Conservation (phyloP, 1,140 invertebrate genomes). For the Acromyrmex heyeri region DNA sequence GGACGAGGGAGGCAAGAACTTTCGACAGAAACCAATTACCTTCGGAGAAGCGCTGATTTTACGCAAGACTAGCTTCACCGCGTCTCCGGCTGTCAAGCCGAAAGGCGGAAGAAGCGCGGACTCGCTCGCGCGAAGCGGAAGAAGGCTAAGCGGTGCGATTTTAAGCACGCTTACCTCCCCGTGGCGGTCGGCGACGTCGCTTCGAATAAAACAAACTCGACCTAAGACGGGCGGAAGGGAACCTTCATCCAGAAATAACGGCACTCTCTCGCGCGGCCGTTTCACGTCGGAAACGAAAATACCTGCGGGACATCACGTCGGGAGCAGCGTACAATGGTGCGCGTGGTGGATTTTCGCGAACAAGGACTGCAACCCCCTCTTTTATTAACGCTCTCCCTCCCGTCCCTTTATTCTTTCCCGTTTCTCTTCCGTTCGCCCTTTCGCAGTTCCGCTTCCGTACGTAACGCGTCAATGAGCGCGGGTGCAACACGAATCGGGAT, state of each 20-base stretch:
- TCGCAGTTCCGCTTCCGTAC: neutral
- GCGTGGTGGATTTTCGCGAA: constrained; percentile 17
- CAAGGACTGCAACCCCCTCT: neutral
- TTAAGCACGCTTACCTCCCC: constrained; percentile 26
- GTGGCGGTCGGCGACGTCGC: neutral
- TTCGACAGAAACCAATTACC: constrained; percentile 59
- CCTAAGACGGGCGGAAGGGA: constrained; percentile 5
- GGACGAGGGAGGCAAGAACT: constrained; percentile 19
- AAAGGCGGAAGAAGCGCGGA: neutral
- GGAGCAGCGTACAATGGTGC: constrained; percentile 1
- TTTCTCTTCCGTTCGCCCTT: neutral
- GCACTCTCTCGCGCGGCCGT: constrained; percentile 15
- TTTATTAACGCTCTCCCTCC: neutral
- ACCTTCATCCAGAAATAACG: constrained; percentile 65
- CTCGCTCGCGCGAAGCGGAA: neutral
- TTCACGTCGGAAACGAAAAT: constrained; percentile 62
- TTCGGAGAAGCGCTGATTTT: constrained; percentile 51
- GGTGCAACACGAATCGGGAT: neutral
- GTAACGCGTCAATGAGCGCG: constrained; percentile 33
- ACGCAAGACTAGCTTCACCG: constrained; percentile 51
- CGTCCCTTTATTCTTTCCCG: no score
- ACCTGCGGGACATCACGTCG: constrained; percentile 41
- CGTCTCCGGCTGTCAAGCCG: constrained; percentile 28
- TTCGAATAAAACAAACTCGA: constrained; percentile 61
- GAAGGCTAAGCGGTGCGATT: constrained; percentile 42